Percentiles rank a stretch among this genome's conserved stretches.
Conservation (phyloP, 1,140 invertebrate genomes). For the Saccostrea cuccullata region DNA sequence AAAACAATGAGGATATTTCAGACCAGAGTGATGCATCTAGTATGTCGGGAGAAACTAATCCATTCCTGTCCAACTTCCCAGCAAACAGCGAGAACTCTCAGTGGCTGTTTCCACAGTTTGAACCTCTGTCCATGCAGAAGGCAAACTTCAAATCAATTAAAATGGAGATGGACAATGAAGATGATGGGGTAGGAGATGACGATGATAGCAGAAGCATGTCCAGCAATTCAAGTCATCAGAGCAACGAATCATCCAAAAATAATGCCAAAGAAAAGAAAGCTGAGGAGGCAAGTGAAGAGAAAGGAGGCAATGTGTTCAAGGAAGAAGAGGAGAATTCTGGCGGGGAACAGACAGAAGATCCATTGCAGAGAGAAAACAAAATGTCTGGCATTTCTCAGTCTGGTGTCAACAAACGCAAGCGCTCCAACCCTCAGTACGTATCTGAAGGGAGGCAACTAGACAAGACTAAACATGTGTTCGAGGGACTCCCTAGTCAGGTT, state of each 20-base stretch:
- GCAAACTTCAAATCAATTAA: constrained; percentile 59
- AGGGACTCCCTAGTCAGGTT: constrained; percentile 47
- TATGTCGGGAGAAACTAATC: constrained; percentile 70
- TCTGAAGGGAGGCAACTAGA: constrained; percentile 93
- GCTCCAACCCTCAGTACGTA: constrained; percentile 97
- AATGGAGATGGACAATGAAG: constrained; percentile 57
- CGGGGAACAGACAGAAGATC: constrained; percentile 10
- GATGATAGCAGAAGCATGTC: constrained; percentile 46
- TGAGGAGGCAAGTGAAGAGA: constrained; percentile 1
- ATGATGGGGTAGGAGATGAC: constrained; percentile 54
- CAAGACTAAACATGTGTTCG: constrained; percentile 60
- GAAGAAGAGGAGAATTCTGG: constrained; percentile 42
- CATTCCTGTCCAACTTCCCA: constrained; percentile 58
- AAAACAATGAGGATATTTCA: constrained; percentile 73
- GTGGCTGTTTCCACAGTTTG: constrained; percentile 77
- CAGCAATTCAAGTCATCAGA: background rate
- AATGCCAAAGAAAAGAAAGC: background rate
- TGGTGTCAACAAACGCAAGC: constrained; percentile 86
- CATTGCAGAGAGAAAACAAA: constrained; percentile 28
- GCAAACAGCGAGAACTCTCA: constrained; percentile 67
- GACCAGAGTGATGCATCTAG: constrained; percentile 78
- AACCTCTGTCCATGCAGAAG: constrained; percentile 67
- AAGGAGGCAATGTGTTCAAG: constrained; percentile 20
- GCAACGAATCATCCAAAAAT: background rate
- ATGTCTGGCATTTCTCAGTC: constrained; percentile 48